These are phyloP conservation scores for Parazoanthus atlanticus DNA, from an alignment of 92 coral and sea anemone species.

Conservation along the genomic window DNA sequence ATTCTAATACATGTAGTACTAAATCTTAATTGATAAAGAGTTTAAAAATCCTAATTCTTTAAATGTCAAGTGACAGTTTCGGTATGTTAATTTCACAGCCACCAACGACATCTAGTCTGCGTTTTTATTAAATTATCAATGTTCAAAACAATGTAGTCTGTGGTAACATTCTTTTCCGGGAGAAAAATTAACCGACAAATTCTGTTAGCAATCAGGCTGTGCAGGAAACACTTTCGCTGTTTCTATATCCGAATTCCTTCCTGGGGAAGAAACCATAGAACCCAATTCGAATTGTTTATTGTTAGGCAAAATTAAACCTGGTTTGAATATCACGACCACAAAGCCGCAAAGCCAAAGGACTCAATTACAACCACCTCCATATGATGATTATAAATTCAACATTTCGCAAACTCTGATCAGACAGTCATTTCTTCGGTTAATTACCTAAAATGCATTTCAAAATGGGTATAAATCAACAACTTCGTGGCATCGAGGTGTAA, in stretches of 20 bases:
- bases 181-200: constrained; percentile 12
- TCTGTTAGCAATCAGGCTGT: constrained; percentile 19
- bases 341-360: constrained; percentile 15
- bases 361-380: constrained; percentile 4
- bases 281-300: constrained; percentile 20
- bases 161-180: constrained; percentile 10
- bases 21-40: neutral
- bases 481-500: neutral
- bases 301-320: neutral
- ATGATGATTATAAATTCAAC: neutral
- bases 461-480: neutral
- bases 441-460: neutral
- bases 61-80: constrained; percentile 1
- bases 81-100: neutral
- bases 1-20: neutral
- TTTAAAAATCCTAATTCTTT: neutral
- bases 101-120: neutral
- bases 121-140: constrained; percentile 17
- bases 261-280: constrained; percentile 1
- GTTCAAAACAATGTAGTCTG: neutral
- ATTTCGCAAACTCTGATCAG: constrained; percentile 18
- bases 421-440: neutral
- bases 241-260: constrained; percentile 35
- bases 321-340: constrained; percentile 31
- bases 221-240: constrained; percentile 40